Conservation (phyloP, 2,888 invertebrate genomes). For the Nebria brevicollis region DNA sequence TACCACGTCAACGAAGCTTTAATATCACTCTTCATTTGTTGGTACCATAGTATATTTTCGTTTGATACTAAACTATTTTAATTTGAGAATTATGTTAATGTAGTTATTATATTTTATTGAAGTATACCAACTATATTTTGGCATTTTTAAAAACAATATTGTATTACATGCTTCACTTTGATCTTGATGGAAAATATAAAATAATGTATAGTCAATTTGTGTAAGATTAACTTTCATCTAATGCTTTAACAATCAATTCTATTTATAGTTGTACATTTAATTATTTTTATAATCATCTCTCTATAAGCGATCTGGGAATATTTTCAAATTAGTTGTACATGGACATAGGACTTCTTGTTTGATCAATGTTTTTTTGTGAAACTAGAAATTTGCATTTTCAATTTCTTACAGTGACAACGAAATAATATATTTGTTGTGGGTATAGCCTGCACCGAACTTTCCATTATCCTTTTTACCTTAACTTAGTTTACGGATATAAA, state of each 20-base stretch:
- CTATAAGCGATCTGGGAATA: too few relatives aligned
- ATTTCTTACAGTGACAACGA: background rate
- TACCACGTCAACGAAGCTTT: background rate
- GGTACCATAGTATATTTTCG: background rate
- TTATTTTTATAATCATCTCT: too few relatives aligned
- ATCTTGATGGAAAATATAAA: too few relatives aligned
- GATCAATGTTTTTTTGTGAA: background rate
- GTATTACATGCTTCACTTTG: too few relatives aligned
- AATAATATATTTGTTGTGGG: background rate
- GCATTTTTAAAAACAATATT: too few relatives aligned
- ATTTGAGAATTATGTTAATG: background rate
- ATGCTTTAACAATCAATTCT: too few relatives aligned
- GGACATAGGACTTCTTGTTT: background rate
- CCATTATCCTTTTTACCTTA: background rate
- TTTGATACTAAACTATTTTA: background rate
- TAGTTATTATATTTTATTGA: too few relatives aligned
- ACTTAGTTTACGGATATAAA: slow-evolving; percentile 1
- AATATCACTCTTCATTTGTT: background rate
- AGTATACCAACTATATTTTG: too few relatives aligned
- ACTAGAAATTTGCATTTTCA: background rate
- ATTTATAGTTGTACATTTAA: too few relatives aligned
- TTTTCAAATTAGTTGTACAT: background rate
- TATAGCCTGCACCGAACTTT: background rate
- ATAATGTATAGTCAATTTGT: too few relatives aligned
- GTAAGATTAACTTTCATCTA: too few relatives aligned